Evolutionary conservation across 2,888 invertebrate genomes (phyloP).

Genomic region (Thysanoteuthis rhombus): DNA sequence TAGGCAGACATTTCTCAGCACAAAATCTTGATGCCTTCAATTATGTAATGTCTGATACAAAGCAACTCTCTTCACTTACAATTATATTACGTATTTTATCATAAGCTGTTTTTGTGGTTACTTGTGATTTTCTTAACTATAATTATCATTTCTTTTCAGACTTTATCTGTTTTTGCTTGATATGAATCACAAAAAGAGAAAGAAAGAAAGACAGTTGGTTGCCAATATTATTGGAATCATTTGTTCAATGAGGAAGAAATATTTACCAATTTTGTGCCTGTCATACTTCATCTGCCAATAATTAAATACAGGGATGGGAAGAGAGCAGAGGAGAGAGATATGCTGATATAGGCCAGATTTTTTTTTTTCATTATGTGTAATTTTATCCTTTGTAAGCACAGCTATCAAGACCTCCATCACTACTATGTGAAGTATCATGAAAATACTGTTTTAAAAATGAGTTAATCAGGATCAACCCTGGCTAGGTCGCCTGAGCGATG

Average conservation of each 20-base stretch:
- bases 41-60: background rate
- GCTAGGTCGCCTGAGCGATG: no score
- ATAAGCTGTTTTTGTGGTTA: background rate
- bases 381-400: no score
- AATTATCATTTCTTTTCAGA: background rate
- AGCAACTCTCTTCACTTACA: background rate
- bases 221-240: background rate
- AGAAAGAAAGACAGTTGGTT: background rate
- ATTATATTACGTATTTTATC: background rate
- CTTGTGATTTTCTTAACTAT: background rate
- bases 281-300: background rate
- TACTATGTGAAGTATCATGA: no score
- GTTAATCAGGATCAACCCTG: no score
- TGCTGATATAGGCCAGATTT: no score
- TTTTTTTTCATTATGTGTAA: no score
- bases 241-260: background rate
- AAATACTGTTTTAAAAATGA: no score
- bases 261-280: background rate
- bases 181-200: background rate
- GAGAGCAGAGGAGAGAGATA: no score
- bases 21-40: background rate
- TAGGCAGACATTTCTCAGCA: background rate
- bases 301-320: background rate
- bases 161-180: background rate
- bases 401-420: no score